A percentile compares a stretch with the other conserved stretches of the same genome.
Evolutionary conservation across 2,888 invertebrate genomes (phyloP).

Genomic region (Nasonovia ribisnigri): DNA sequence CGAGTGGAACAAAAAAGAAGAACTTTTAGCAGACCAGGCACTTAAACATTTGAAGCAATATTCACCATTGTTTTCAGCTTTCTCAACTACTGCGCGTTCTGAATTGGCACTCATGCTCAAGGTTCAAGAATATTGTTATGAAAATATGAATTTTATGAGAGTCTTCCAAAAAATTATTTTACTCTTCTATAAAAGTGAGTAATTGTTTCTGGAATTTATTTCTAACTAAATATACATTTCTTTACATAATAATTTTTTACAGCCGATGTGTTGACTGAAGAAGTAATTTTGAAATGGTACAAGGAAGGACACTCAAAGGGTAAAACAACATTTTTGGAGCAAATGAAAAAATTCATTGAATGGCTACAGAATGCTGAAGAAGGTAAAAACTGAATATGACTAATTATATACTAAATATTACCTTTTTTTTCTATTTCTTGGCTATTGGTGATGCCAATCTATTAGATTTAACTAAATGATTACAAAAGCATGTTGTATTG

Average conservation of each 20-base stretch:
- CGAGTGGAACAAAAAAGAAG: constrained; percentile 99
- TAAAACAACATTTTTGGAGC: constrained; percentile 97
- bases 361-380: constrained; percentile 98
- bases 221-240: background rate
- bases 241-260: constrained; percentile 61
- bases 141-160: constrained; percentile 99
- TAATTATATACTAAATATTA: background rate
- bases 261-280: constrained; percentile 94
- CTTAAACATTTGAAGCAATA: constrained; percentile 89
- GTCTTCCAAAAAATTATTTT: constrained; percentile 97
- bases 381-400: constrained; percentile 70
- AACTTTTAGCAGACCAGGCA: constrained; percentile 95
- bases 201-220: background rate
- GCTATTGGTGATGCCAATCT: background rate
- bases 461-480: background rate
- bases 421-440: background rate
- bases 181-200: constrained; percentile 92
- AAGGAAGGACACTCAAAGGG: constrained; percentile 96
- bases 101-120: constrained; percentile 90
- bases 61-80: constrained; percentile 87
- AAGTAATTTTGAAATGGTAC: constrained; percentile 96
- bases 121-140: constrained; percentile 98
- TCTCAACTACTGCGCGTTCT: constrained; percentile 86
- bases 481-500: background rate
- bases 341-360: constrained; percentile 97